Conservation (phyloP, 2,888 invertebrate species). For the Chymomyza amoena region DNA sequence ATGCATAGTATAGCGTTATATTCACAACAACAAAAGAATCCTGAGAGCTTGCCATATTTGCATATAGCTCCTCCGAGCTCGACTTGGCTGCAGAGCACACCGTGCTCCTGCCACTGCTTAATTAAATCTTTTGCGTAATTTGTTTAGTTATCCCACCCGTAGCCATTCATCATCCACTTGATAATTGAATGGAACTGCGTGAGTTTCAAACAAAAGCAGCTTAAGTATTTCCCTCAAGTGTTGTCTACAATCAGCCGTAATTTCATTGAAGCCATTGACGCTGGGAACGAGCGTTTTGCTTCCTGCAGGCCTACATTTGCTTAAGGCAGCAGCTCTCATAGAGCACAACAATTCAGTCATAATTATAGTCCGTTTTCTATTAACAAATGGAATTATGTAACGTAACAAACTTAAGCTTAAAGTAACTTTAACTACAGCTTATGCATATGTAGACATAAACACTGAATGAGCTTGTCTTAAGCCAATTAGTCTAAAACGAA, state of each 20-base stretch:
- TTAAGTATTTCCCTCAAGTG: conserved; percentile 47
- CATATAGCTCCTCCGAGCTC: conserved; percentile 64
- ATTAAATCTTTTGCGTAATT: conserved; percentile 72
- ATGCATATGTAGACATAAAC: conserved; percentile 17
- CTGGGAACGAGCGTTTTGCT: neutral
- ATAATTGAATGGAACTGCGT: conserved; percentile 53
- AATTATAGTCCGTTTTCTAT: conserved; percentile 40
- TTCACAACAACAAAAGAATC: too few relatives aligned
- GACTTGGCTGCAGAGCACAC: conserved; percentile 5
- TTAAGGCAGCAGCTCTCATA: neutral
- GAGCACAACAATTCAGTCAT: conserved; percentile 52
- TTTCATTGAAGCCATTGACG: conserved; percentile 36
- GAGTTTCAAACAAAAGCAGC: conserved; percentile 50
- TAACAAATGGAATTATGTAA: conserved; percentile 33
- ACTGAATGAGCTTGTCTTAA: neutral
- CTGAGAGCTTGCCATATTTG: conserved; percentile 39
- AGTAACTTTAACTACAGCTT: conserved; percentile 21
- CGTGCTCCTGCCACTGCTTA: conserved; percentile 53
- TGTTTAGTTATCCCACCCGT: conserved; percentile 57
- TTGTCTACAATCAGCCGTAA: conserved; percentile 43
- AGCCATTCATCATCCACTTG: conserved; percentile 42
- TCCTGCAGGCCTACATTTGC: neutral
- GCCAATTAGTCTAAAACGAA: neutral
- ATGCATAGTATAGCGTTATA: neutral
- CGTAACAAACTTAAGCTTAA: conserved; percentile 33